Base-by-base conservation (phyloP, 2,888 invertebrate species). In the Eustalomyia histrio region DNA sequence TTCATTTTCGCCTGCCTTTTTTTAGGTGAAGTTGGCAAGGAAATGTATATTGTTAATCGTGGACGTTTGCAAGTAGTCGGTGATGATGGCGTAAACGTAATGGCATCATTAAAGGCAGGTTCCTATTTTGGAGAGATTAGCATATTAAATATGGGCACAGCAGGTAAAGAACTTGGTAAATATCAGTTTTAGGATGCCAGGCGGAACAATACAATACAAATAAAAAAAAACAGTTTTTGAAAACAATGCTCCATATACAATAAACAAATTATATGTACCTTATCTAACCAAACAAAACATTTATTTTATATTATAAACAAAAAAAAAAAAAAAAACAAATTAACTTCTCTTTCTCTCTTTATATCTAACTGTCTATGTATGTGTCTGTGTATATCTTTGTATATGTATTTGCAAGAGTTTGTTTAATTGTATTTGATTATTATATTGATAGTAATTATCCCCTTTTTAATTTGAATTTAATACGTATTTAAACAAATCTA, bases 91-190 rank as follows among this genome's bases (percentile, higher is more conserved):
- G 95, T 97, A 92, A 97, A 97, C 71, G 98, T 99, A 85, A 93
- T 99, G 91, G 99, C 99, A 88, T 98, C 98, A 85, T 94, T 99
- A 89, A 97, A 97, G 92, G 98, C 99, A 88, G 99, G 99, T 91
- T 98, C 98, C 92, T 99, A 99, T 94, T 99, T 99, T 93, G 99
- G 99, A 90, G 99, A 99, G 94, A 99, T 99, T 93, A 97, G 97
- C 93, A 98, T 99, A 92, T 95, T 99, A 92, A 98, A 98, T 94
- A 97, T 98, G 97, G 99, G 99, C 93, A 98, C 98, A 91, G 98
- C 98, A 95, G 97, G 97, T 97, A 96, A 96, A 95, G 95, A 95
- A 93, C 95, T 96, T 95, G 96, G 96, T 96, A 96, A 96, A 95
- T 96, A 96, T 96, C 95, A 92, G 91, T 92, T 92, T 90, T 91